phyloP scores from a whole-genome alignment of 2,888 invertebrate genomes.

The Sabatieria punctata region DNA sequence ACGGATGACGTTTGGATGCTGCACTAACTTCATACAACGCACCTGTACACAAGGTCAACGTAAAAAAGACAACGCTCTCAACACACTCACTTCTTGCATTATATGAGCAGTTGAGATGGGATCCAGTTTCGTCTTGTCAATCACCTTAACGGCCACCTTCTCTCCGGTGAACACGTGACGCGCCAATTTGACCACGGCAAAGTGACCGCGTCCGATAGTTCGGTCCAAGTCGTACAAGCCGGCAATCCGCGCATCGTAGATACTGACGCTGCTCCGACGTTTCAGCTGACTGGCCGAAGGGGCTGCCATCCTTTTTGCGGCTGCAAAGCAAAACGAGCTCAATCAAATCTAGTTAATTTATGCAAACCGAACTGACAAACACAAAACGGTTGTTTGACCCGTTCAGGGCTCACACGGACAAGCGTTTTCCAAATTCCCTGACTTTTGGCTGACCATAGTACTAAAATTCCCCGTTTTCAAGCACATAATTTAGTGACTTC shows the following conservation, averaged over 20 bases:
- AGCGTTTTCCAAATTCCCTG: too few relatives aligned
- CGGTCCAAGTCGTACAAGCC: constrained; percentile 93
- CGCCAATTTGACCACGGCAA: constrained; percentile 93
- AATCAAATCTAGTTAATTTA: too few relatives aligned
- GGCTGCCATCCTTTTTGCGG: too few relatives aligned
- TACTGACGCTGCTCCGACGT: constrained; percentile 8
- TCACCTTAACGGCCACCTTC: constrained; percentile 58
- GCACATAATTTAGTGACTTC: too few relatives aligned
- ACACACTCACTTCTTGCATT: constrained; percentile 53
- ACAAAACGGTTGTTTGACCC: too few relatives aligned
- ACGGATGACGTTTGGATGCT: constrained; percentile 94
- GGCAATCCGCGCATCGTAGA: constrained; percentile 62
- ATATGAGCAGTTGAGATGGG: constrained; percentile 85
- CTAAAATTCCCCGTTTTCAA: too few relatives aligned
- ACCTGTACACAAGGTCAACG: constrained; percentile 46
- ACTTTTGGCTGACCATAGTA: too few relatives aligned
- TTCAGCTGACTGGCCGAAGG: too few relatives aligned
- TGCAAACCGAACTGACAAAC: too few relatives aligned
- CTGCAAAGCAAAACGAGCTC: too few relatives aligned
- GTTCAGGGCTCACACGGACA: too few relatives aligned
- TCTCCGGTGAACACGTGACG: constrained; percentile 96
- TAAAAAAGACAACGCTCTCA: background rate
- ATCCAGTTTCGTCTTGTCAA: constrained; percentile 94
- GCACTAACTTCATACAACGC: constrained; percentile 94
- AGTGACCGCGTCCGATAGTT: constrained; percentile 92